Conservation (phyloP, 2,113 vertebrate genomes). For the Parotia lawesii region DNA sequence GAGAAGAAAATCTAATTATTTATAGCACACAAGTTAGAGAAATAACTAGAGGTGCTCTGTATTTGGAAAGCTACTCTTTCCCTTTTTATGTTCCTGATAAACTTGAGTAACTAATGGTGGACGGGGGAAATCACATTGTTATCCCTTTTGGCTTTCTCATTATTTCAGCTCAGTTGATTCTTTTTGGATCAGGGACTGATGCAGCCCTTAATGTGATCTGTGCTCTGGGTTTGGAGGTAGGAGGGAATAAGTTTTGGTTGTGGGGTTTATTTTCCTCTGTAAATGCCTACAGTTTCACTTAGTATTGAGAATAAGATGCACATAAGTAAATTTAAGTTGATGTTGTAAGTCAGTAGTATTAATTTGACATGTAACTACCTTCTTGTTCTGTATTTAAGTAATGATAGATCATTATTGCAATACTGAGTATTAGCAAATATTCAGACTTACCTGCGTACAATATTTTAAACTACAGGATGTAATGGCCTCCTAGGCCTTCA, state of each 20-base stretch:
- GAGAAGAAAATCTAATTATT: constrained; percentile 5
- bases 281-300: neutral
- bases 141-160: neutral
- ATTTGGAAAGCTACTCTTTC: neutral
- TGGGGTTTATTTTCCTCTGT: neutral
- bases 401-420: neutral
- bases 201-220: neutral
- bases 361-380: neutral
- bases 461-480: neutral
- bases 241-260: neutral
- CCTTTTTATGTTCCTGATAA: neutral
- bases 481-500: neutral
- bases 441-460: neutral
- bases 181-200: neutral
- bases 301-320: neutral
- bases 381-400: neutral
- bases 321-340: neutral
- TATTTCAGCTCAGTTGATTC: neutral
- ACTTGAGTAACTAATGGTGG: neutral
- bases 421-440: neutral
- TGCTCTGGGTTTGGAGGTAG: neutral
- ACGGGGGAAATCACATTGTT: fast-evolving
- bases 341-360: neutral
- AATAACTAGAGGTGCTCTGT: neutral
- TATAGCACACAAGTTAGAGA: neutral